Percentiles rank a stretch among this genome's conserved stretches.
phyloP scores from a whole-genome alignment of 2,113 vertebrate species.

The Poeciliopsis prolifica region DNA sequence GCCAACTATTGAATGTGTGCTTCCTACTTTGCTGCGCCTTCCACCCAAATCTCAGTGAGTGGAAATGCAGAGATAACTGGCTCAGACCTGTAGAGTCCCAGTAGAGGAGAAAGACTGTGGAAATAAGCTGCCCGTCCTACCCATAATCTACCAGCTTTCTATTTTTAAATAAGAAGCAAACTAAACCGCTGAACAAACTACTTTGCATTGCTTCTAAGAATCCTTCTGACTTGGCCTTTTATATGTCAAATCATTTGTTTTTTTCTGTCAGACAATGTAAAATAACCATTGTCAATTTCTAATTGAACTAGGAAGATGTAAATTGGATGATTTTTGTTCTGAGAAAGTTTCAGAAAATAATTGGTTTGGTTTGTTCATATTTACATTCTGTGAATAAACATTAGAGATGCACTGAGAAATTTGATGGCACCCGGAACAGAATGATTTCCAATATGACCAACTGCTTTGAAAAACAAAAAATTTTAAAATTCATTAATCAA shows the following conservation, averaged over 20 bases:
- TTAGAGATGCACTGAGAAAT: no score
- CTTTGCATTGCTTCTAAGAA: background rate
- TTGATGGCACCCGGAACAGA: no score
- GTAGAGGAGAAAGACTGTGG: slow-evolving; percentile 28
- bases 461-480: background rate
- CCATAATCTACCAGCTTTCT: slow-evolving; percentile 37
- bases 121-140: slow-evolving; percentile 44
- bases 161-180: slow-evolving; percentile 42
- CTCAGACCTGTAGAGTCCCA: slow-evolving; percentile 38
- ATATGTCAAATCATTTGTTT: background rate
- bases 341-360: background rate
- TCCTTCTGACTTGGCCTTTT: background rate
- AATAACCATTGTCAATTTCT: background rate
- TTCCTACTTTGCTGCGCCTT: slow-evolving; percentile 41
- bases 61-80: slow-evolving; percentile 60
- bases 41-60: slow-evolving; percentile 46
- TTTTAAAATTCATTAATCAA: no score
- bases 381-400: background rate
- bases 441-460: background rate
- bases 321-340: background rate
- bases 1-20: slow-evolving; percentile 39
- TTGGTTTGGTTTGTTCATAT: background rate
- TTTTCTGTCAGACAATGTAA: background rate
- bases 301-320: background rate
- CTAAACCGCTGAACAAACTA: slow-evolving; percentile 8